A percentile compares a stretch with the other conserved stretches of the same genome.
These are phyloP conservation scores for Rhizomys pruinosus DNA, from an alignment of 2,113 vertebrate genomes.

Conservation along the genomic window DNA sequence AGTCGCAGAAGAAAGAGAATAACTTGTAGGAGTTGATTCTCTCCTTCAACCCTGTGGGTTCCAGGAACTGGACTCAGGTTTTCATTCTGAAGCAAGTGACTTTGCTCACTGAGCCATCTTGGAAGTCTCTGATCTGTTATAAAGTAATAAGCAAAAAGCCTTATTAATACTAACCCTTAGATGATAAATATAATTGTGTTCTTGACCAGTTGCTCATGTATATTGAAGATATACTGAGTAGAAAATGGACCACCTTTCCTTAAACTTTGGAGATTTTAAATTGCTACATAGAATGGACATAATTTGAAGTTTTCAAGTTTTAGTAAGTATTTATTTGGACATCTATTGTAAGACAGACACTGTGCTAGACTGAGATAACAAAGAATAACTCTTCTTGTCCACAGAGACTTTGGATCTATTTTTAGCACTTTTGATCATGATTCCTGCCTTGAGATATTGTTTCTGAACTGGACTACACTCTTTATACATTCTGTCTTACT, in stretches of 20 bases:
- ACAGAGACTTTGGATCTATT: neutral
- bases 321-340: neutral
- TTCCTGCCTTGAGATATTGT: neutral
- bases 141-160: neutral
- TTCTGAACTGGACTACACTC: neutral
- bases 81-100: neutral
- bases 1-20: neutral
- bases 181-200: neutral
- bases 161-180: slow-evolving; percentile 17
- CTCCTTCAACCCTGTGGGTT: neutral
- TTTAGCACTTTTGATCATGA: neutral
- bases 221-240: neutral
- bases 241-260: neutral
- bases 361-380: neutral
- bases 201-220: neutral
- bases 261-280: neutral
- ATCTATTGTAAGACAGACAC: neutral
- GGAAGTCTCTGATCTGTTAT: neutral
- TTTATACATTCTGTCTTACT: neutral
- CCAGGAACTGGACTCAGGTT: neutral
- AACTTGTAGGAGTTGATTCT: neutral
- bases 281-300: neutral
- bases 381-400: neutral
- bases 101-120: neutral
- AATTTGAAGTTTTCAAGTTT: neutral